A percentile compares a stretch with the other conserved stretches of the same genome.
Evolutionary conservation across 2,797 vertebrate species (phyloP).

Genomic region (Channallabes apus): DNA sequence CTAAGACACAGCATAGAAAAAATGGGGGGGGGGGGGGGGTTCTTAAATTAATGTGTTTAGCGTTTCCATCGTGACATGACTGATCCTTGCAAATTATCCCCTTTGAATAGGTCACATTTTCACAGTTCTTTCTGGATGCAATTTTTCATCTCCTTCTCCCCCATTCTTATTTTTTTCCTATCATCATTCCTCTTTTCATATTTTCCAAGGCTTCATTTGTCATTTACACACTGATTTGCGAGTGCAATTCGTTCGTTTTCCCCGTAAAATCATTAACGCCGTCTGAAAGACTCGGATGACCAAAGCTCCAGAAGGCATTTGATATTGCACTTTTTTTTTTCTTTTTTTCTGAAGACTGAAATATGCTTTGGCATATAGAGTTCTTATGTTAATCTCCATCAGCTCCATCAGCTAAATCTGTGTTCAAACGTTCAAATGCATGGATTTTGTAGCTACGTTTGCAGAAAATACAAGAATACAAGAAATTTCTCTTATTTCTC

Average conservation of each 20-base stretch:
- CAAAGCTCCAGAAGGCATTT: constrained; percentile 27
- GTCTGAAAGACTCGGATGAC: constrained; percentile 34
- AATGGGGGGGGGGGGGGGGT: constrained; percentile 35
- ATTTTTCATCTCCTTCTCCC: constrained; percentile 44
- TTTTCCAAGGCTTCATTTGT: constrained; percentile 58
- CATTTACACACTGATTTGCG: constrained; percentile 56
- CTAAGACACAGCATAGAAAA: constrained; percentile 50
- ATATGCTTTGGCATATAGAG: constrained; percentile 30
- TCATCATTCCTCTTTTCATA: constrained; percentile 55
- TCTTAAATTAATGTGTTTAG: constrained; percentile 67
- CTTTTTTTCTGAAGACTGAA: constrained; percentile 17
- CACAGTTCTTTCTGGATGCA: constrained; percentile 56
- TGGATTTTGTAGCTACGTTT: constrained; percentile 23
- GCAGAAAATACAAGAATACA: neutral
- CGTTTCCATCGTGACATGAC: constrained; percentile 65
- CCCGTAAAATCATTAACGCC: constrained; percentile 55
- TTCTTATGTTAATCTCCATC: constrained; percentile 43
- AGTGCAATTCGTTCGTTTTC: constrained; percentile 54
- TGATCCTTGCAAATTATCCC: constrained; percentile 65
- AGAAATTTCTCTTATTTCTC: neutral
- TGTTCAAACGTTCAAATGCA: neutral
- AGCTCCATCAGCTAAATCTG: constrained; percentile 31
- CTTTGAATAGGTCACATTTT: constrained; percentile 64
- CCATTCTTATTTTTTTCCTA: neutral
- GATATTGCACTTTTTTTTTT: constrained; percentile 32